phyloP scores from a whole-genome alignment of 2,888 invertebrate species.

The Adela reaumurella region DNA sequence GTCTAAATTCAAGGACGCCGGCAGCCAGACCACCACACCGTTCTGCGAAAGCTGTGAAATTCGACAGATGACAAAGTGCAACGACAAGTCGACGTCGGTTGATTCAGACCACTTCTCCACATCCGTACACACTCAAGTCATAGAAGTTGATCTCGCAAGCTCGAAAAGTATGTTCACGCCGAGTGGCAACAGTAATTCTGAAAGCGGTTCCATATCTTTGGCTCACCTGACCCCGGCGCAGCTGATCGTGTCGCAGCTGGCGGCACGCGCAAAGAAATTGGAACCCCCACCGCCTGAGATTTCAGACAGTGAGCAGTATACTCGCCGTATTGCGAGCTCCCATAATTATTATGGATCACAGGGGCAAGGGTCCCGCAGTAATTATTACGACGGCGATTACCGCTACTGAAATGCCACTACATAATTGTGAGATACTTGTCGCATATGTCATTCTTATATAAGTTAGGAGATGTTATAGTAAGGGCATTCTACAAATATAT shows the following conservation, averaged over 20 bases:
- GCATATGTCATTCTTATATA: too few species aligned
- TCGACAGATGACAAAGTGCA: constrained; percentile 25
- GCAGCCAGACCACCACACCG: constrained; percentile 34
- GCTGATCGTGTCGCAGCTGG: constrained; percentile 36
- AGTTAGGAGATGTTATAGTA: too few species aligned
- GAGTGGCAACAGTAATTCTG: constrained; percentile 27
- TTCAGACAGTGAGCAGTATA: not conserved
- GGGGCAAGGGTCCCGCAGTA: not conserved
- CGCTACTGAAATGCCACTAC: not conserved
- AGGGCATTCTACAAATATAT: too few species aligned
- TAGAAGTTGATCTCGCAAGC: constrained; percentile 37
- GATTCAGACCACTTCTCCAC: constrained; percentile 28
- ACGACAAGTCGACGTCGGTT: constrained; percentile 22
- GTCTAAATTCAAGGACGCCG: constrained; percentile 31
- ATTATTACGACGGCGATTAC: not conserved
- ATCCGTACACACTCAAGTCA: constrained; percentile 39
- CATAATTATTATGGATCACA: not conserved
- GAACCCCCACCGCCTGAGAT: not conserved
- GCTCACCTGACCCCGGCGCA: constrained; percentile 47
- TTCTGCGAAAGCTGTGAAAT: constrained; percentile 41
- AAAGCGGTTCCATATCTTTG: constrained; percentile 36
- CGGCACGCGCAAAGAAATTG: constrained; percentile 36
- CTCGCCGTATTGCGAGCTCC: not conserved
- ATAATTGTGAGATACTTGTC: too few species aligned
- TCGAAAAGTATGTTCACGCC: constrained; percentile 40